A percentile compares a stretch with the other conserved stretches of the same genome.
phyloP scores from a whole-genome alignment of 2,888 invertebrate genomes.

The Lasioglossum calceatum region DNA sequence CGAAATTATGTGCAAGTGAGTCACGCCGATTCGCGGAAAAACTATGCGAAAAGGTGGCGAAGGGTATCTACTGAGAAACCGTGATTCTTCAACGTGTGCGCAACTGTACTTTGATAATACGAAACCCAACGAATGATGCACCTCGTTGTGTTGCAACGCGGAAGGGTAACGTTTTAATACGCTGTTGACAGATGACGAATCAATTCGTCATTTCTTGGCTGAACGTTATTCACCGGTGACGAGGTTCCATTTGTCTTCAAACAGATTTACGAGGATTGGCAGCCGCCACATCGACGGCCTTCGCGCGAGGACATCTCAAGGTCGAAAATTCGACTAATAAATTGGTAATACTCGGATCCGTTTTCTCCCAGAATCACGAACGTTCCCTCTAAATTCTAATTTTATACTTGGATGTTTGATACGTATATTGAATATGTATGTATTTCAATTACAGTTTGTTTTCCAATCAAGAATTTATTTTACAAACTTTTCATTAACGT shows the following conservation, averaged over 20 bases:
- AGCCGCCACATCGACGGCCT: background rate
- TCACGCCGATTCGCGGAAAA: background rate
- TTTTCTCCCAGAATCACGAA: background rate
- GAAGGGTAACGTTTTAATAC: background rate
- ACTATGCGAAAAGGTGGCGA: background rate
- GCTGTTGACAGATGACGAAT: slow-evolving; percentile 2
- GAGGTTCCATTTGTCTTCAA: background rate
- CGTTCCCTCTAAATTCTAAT: background rate
- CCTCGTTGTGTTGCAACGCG: background rate
- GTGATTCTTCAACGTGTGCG: background rate
- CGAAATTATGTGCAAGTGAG: background rate
- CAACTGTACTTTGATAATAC: background rate
- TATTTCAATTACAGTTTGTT: too few species aligned
- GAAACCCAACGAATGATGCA: background rate
- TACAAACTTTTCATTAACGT: too few species aligned
- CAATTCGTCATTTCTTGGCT: background rate
- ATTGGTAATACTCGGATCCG: background rate
- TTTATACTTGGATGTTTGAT: background rate
- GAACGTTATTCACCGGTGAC: background rate
- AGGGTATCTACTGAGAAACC: background rate
- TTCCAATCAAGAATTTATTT: too few species aligned
- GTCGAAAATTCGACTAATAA: background rate
- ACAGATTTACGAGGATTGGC: background rate
- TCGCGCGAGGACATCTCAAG: background rate
- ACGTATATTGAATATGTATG: too few species aligned